Conservation (phyloP, 30 jellyfish, hydroid and myxozoan genomes). For the Morbakka virulenta region DNA sequence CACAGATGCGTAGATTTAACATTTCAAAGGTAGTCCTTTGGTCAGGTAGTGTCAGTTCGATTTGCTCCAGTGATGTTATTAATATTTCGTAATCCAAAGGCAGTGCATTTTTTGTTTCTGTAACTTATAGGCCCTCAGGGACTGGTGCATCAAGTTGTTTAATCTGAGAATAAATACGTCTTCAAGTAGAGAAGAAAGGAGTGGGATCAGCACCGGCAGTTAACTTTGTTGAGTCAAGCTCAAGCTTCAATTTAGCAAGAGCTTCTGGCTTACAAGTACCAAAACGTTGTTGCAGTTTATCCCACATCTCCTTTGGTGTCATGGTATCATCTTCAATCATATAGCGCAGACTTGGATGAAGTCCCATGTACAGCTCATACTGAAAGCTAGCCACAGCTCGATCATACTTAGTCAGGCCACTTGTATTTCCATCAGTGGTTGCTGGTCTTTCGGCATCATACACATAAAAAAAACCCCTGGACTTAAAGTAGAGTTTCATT, state of each 20-base stretch:
- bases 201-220: background rate
- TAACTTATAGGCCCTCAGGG: background rate
- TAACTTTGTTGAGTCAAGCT: background rate
- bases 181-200: background rate
- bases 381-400: background rate
- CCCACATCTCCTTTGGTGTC: background rate
- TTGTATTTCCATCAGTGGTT: background rate
- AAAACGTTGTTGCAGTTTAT: background rate
- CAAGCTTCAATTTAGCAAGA: background rate
- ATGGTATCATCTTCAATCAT: background rate
- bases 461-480: background rate
- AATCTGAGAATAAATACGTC: background rate
- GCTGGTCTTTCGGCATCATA: background rate
- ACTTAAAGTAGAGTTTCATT: background rate
- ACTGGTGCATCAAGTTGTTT: background rate
- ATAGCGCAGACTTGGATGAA: background rate
- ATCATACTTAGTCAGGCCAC: background rate
- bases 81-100: background rate
- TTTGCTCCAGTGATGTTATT: background rate
- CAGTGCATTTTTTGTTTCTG: background rate
- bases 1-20: background rate
- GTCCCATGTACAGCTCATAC: background rate
- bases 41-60: background rate
- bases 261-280: background rate
- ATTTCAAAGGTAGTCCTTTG: background rate